Base-by-base conservation (phyloP, 2,888 invertebrate species). In the Heliconius ethilla region DNA sequence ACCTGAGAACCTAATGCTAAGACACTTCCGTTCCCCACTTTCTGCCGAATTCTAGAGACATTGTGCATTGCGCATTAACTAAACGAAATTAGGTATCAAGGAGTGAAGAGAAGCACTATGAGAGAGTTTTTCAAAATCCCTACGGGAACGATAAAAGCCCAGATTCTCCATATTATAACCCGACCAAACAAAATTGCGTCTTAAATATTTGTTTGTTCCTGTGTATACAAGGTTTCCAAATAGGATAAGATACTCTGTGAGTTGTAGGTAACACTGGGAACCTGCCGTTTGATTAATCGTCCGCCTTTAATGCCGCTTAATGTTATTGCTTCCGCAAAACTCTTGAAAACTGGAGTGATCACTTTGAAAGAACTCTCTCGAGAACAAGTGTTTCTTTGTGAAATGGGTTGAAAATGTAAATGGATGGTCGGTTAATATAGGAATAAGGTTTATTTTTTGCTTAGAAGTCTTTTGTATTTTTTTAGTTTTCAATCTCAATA, bases 211-310 rank as follows among this genome's bases (percentile, higher is more conserved):
- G 2, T 18, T 6, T 51, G 18, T 45, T 0, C 51, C 51, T 7
- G 3, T 51, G 18, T 3, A 51, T 7, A 51, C 15, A 51, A 22
- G 51, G 18, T 51, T 22, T 51, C 59, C 10, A n/a, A 59, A 59
- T 59, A 59, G 4, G n/a, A 59, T n/a, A 11, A 59, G 10, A 10
- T n/a, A n/a, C 59, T 59, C 22, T 59, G 9, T 55, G n/a, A 59
- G 59, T n/a, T 7, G 18, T 22, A 51, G 51, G 59, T 7, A 11
- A n/a, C 72, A 33, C n/a, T 9, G n/a, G 18, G 33, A 33, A 72
- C 59, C 72, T 37, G 37, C 59, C 33, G n/a, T 37, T 67, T 70
- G 76, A 76, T 76, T 76, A 70, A 76, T 76, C 70, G 70, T n/a
- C 45, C 29, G 63, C 45, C 76, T 62, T 70, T 70, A 70, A 76